Evolutionary conservation across 2,113 vertebrate genomes (phyloP).

Genomic region (Oreochromis aureus): DNA sequence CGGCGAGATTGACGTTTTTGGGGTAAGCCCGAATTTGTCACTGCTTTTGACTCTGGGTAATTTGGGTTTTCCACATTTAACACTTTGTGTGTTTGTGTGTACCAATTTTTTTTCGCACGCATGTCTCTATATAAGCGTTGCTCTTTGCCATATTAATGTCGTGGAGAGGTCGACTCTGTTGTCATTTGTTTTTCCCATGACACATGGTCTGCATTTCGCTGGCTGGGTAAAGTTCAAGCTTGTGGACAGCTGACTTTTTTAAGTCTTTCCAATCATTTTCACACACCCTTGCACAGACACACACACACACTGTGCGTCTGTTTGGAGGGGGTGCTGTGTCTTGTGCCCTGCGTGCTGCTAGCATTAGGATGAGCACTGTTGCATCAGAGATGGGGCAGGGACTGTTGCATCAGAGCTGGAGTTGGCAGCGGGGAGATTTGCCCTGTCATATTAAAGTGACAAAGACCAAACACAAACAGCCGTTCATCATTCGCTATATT

Average conservation of each 20-base stretch:
- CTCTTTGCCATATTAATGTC: constrained; percentile 3
- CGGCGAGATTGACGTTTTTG: constrained; percentile 64
- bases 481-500: constrained; percentile 9
- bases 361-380: constrained; percentile 30
- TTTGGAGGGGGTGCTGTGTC: background rate
- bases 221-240: background rate
- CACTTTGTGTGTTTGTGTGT: constrained; percentile 6
- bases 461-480: constrained; percentile 22
- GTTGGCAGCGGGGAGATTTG: constrained; percentile 8
- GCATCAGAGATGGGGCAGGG: constrained; percentile 13
- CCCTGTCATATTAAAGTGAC: constrained; percentile 26
- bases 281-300: background rate
- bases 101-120: background rate
- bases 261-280: background rate
- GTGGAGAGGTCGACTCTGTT: background rate
- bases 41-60: constrained; percentile 38
- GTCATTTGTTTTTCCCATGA: background rate
- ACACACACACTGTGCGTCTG: background rate
- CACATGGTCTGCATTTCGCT: background rate
- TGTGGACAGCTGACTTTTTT: background rate
- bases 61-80: constrained; percentile 19
- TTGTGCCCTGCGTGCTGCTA: constrained; percentile 2
- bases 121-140: background rate
- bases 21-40: constrained; percentile 68
- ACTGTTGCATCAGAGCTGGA: constrained; percentile 29